Evolutionary conservation across 2,113 vertebrate species (phyloP).

Genomic region (Odontophorus gujanensis): DNA sequence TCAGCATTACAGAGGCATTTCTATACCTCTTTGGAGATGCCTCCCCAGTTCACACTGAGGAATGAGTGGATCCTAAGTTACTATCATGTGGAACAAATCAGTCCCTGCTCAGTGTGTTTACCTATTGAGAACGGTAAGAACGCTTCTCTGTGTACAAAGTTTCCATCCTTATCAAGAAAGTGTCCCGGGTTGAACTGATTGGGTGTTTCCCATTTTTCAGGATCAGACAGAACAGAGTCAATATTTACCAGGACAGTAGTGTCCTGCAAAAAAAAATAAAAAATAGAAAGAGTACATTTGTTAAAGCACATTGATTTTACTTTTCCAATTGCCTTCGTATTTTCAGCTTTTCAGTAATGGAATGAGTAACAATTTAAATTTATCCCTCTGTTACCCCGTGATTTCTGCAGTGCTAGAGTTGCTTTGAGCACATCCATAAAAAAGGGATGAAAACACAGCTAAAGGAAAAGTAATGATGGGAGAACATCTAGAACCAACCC

Average conservation of each 20-base stretch:
- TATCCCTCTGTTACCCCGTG: not conserved
- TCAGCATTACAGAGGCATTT: not conserved
- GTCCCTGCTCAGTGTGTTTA: not conserved
- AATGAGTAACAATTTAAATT: not conserved
- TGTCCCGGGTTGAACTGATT: slow-evolving; percentile 58
- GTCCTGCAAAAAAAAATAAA: too few species aligned
- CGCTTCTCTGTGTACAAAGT: slow-evolving; percentile 59
- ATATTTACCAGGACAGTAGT: slow-evolving; percentile 40
- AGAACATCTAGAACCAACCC: not conserved
- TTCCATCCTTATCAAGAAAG: slow-evolving; percentile 70
- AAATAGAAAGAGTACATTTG: not conserved
- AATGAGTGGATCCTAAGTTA: not conserved
- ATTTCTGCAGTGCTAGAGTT: not conserved
- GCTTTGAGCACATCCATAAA: not conserved
- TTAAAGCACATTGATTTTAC: not conserved
- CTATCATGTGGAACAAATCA: not conserved
- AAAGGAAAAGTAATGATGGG: not conserved
- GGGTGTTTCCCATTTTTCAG: slow-evolving; percentile 65
- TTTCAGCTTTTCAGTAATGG: not conserved
- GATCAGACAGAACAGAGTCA: slow-evolving; percentile 60
- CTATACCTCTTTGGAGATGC: not conserved
- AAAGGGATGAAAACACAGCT: not conserved
- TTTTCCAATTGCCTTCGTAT: not conserved
- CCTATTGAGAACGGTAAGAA: slow-evolving; percentile 69
- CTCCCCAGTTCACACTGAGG: not conserved